Evolutionary conservation across 2,888 invertebrate species (phyloP), one percentile per base, ranked within the genome.

Genomic region (Epirrhoe alternata): DNA sequence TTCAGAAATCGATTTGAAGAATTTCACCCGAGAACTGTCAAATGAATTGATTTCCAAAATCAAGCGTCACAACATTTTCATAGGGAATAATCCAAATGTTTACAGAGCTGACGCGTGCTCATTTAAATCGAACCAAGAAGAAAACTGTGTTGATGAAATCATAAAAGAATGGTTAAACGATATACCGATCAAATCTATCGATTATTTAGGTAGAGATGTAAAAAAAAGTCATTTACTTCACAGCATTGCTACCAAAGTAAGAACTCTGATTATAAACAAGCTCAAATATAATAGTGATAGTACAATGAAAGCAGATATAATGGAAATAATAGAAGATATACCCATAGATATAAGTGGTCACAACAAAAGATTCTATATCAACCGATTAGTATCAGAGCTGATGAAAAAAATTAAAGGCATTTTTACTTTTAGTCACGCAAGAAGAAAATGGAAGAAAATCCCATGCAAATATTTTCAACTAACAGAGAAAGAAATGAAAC

Each of bases 131-230:
- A 42, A 55, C 10, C 45, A 51, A 31, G 54, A 67, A 30, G 61
- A 68, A 35, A 65, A 67, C 35, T 33, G 61, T 33, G 58, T 85
- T 0, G 76, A 82, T 47, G 68, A 71, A 17, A 60, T 81, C 10
- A 68, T 86, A 10, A 79, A 75, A 64, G 77, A 81, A n/a, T 87
- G 86, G 83, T 64, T 85, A 0, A 69, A 69, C 60, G 66, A 73
- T 47, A 63, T 86, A 54, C 80, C 78, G 24, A 61, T 86, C 5
- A 79, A 79, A 69, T 62, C 53, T 2, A 63, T 45, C 14, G 73
- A 83, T 58, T 68, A 69, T 51, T 54, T 74, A 54, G 76, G 69
- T 0, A 76, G 67, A 45, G 58, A 59, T 3, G 54, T 77, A 0
- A 73, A 78, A 16, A 83, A 71, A 67, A 71, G 73, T 10, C 38